phyloP scores from a whole-genome alignment of 2,113 vertebrate genomes.

The Phylloscopus whistleri region DNA sequence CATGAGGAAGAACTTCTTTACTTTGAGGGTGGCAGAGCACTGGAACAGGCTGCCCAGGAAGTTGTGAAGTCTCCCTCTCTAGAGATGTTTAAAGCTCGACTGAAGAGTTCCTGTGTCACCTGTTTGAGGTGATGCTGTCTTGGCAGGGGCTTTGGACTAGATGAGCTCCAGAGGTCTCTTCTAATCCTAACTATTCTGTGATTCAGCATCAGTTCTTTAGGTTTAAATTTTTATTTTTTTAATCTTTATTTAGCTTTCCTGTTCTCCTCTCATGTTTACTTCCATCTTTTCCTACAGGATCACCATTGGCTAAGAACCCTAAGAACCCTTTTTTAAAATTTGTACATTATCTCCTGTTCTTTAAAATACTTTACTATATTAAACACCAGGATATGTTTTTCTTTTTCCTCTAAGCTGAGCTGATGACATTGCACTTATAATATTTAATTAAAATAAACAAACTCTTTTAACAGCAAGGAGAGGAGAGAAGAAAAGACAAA shows the following conservation, averaged over 20 bases:
- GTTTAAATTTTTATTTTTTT: neutral
- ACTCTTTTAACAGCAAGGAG: accelerated
- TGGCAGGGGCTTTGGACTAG: neutral
- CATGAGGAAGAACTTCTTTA: neutral
- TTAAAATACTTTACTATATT: neutral
- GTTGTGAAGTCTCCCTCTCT: too few species aligned
- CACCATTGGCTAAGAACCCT: neutral
- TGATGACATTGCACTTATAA: neutral
- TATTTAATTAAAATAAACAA: neutral
- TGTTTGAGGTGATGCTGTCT: accelerated
- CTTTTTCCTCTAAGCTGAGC: neutral
- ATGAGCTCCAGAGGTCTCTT: neutral
- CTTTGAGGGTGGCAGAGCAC: neutral
- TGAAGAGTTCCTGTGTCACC: neutral
- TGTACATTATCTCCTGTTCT: neutral
- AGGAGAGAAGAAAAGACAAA: neutral
- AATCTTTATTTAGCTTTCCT: neutral
- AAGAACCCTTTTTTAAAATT: neutral
- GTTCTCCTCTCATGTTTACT: neutral
- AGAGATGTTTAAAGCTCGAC: neutral
- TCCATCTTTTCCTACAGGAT: neutral
- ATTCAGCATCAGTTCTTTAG: neutral
- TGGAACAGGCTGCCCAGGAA: neutral
- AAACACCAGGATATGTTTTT: neutral
- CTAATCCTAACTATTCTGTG: neutral